phyloP scores from a whole-genome alignment of 2,888 invertebrate species.

The Charanyca ferruginea region DNA sequence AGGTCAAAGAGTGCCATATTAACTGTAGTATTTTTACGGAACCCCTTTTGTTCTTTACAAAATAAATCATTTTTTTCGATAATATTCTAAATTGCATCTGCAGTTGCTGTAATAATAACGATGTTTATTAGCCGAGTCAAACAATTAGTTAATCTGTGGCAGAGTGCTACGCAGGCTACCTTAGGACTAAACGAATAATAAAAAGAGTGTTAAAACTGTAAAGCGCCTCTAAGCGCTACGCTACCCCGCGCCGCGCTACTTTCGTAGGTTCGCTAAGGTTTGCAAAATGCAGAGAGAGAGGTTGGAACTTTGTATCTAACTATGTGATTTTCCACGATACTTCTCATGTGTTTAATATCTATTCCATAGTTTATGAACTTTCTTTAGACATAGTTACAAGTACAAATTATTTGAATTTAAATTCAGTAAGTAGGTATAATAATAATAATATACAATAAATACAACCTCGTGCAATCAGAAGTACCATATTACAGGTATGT shows the following conservation, averaged over 20 bases:
- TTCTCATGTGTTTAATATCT: not conserved
- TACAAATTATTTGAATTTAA: no score
- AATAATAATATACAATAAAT: no score
- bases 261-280: not conserved
- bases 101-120: conserved; percentile 19
- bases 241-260: no score
- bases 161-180: conserved; percentile 16
- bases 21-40: no score
- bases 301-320: not conserved
- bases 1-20: no score
- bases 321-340: not conserved
- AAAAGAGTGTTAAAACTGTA: conserved; percentile 3
- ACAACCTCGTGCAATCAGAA: no score
- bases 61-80: no score
- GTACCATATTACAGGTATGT: no score
- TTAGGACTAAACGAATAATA: conserved; percentile 17
- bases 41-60: no score
- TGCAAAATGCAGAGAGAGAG: not conserved
- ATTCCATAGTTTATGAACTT: not conserved
- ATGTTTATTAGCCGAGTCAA: conserved; percentile 26
- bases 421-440: no score
- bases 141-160: no score
- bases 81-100: conserved; percentile 33
- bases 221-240: conserved; percentile 2
- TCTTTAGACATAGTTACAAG: not conserved